Conservation (phyloP, 2,113 vertebrate genomes). For the Columba janthina region DNA sequence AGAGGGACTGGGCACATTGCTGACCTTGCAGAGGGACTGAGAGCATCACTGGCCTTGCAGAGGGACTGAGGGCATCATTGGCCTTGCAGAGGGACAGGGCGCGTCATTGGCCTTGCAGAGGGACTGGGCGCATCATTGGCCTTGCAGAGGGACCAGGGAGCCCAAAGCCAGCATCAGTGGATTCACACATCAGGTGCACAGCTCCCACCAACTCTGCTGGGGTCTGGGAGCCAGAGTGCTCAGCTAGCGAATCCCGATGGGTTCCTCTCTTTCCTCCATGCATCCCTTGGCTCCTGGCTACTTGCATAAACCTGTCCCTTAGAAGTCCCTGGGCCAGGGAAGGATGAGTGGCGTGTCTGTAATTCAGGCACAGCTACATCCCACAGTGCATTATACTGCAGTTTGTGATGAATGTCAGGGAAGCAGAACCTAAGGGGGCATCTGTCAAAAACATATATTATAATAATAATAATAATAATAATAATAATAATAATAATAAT, state of each 20-base stretch:
- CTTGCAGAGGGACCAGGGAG: rapidly evolving
- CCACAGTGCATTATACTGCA: background rate
- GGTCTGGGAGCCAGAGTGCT: background rate
- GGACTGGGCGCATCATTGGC: rapidly evolving
- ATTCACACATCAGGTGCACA: background rate
- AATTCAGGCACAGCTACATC: background rate
- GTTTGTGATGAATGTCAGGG: background rate
- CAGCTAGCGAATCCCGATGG: background rate
- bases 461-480: background rate
- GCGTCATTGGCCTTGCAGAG: background rate
- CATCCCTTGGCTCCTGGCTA: background rate
- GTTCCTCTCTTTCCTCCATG: background rate
- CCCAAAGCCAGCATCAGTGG: rapidly evolving
- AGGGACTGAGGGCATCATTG: background rate
- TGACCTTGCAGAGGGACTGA: background rate
- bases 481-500: background rate
- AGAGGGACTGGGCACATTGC: background rate
- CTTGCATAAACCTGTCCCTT: background rate
- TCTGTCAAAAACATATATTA: background rate
- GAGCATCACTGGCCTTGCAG: background rate
- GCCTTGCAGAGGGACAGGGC: background rate
- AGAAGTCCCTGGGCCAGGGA: background rate
- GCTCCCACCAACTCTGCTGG: rapidly evolving
- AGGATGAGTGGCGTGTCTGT: rapidly evolving
- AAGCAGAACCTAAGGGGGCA: background rate